phyloP scores from a whole-genome alignment of 2,888 invertebrate genomes.

The Oithona nana region DNA sequence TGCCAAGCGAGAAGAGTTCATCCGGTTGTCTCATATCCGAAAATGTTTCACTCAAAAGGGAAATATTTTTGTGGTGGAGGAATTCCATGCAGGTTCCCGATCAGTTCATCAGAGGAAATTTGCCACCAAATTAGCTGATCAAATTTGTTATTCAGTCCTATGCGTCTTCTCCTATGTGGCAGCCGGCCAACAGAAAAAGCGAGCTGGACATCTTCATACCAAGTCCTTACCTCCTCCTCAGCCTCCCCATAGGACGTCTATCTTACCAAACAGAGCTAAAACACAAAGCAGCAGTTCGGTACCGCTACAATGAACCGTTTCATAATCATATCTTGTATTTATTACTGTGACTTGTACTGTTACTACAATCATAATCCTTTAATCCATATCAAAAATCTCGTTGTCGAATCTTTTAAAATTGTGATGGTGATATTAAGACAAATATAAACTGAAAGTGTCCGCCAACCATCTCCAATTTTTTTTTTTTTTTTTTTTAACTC shows the following conservation, averaged over 20 bases:
- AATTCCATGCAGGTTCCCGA: constrained; percentile 35
- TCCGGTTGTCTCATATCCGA: constrained; percentile 93
- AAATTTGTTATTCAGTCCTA: constrained; percentile 96
- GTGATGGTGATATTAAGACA: too few species aligned
- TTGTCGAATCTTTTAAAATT: too few species aligned
- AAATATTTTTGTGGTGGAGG: constrained; percentile 96
- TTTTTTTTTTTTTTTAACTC: too few species aligned
- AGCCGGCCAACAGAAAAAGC: constrained; percentile 40
- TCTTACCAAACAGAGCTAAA: background rate
- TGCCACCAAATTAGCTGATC: constrained; percentile 50
- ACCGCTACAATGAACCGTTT: background rate
- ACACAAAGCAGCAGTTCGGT: background rate
- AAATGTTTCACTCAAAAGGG: constrained; percentile 99
- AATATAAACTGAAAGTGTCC: too few species aligned
- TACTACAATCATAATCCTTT: too few species aligned
- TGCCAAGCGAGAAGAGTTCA: constrained; percentile 99
- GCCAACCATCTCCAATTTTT: too few species aligned
- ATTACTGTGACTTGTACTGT: background rate
- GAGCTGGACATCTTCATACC: constrained; percentile 15
- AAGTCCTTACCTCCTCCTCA: too few species aligned
- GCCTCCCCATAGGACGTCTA: background rate
- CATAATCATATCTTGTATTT: background rate
- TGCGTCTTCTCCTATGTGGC: constrained; percentile 98
- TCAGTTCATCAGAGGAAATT: background rate
- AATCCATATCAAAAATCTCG: too few species aligned